phyloP scores from a whole-genome alignment of 1,140 invertebrate species.

The Rhysida immarginata region DNA sequence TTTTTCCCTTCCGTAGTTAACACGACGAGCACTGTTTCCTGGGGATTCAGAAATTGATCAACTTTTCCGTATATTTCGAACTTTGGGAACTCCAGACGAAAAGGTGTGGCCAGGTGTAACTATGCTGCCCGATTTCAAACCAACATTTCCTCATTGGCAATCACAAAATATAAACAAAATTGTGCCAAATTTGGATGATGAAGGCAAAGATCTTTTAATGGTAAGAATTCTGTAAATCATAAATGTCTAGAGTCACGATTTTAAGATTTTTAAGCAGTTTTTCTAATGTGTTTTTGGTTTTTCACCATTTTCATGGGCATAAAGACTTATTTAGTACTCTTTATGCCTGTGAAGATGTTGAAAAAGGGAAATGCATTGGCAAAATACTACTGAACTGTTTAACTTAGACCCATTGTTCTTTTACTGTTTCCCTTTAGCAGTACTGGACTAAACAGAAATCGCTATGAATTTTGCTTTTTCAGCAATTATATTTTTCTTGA shows the following conservation, averaged over 20 bases:
- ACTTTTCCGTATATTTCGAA: conserved; percentile 80
- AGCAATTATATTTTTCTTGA: too few relatives aligned
- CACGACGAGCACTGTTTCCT: conserved; percentile 65
- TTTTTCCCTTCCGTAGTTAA: conserved; percentile 44
- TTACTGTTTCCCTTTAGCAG: too few relatives aligned
- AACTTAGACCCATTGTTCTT: too few relatives aligned
- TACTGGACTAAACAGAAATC: too few relatives aligned
- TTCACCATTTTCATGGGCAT: too few relatives aligned
- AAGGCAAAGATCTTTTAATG: conserved; percentile 51
- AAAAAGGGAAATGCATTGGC: too few relatives aligned
- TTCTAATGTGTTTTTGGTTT: conserved; percentile 7
- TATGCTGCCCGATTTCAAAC: conserved; percentile 71
- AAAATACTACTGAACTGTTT: too few relatives aligned
- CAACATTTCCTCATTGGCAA: conserved; percentile 75
- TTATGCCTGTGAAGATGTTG: conserved; percentile 1
- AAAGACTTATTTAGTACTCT: not conserved
- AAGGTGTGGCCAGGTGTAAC: conserved; percentile 65
- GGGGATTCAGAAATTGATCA: conserved; percentile 97
- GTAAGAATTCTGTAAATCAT: too few relatives aligned
- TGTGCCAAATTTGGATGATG: conserved; percentile 37
- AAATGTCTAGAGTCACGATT: conserved; percentile 4
- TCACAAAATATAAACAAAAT: conserved; percentile 27
- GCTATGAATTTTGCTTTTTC: too few relatives aligned
- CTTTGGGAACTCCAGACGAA: conserved; percentile 76
- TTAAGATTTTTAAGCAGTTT: not conserved